phyloP scores from a whole-genome alignment of 1,140 invertebrate species.

The Halesus radiatus region DNA sequence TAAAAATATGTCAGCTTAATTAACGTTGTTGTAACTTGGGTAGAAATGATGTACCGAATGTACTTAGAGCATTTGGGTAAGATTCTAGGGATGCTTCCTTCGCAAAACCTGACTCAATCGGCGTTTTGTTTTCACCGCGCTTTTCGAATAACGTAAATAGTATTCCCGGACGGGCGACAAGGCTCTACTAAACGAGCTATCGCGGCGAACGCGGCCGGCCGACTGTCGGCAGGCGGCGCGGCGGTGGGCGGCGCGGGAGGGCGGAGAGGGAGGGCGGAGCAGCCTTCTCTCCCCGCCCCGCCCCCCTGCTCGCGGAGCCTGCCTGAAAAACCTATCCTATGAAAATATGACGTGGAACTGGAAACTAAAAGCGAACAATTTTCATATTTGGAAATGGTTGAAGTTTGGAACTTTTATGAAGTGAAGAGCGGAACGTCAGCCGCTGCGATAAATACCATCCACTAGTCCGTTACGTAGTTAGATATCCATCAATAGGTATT shows the following conservation, averaged over 20 bases:
- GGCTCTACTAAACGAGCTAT: constrained; percentile 3
- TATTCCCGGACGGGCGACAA: not conserved
- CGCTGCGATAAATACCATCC: too few relatives aligned
- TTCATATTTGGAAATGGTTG: too few relatives aligned
- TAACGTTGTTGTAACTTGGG: too few relatives aligned
- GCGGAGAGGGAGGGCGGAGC: not conserved
- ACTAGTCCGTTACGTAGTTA: too few relatives aligned
- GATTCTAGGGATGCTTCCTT: not conserved
- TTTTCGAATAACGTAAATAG: constrained; percentile 19
- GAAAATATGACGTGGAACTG: too few relatives aligned
- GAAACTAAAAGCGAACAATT: too few relatives aligned
- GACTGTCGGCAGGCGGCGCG: constrained; percentile 32
- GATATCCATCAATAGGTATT: too few relatives aligned
- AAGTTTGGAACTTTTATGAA: too few relatives aligned
- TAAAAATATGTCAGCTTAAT: too few relatives aligned
- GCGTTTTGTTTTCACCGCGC: constrained; percentile 29
- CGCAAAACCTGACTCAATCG: not conserved
- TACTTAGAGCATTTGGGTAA: not conserved
- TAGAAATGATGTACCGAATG: not conserved
- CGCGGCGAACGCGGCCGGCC: constrained; percentile 47
- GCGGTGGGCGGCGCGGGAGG: constrained; percentile 6
- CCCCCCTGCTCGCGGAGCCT: too few relatives aligned
- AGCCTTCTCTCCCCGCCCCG: not conserved
- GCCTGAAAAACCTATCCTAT: too few relatives aligned
- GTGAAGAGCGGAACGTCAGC: too few relatives aligned